Conservation (phyloP, 2,113 vertebrate genomes). For the Pantherophis guttatus region DNA sequence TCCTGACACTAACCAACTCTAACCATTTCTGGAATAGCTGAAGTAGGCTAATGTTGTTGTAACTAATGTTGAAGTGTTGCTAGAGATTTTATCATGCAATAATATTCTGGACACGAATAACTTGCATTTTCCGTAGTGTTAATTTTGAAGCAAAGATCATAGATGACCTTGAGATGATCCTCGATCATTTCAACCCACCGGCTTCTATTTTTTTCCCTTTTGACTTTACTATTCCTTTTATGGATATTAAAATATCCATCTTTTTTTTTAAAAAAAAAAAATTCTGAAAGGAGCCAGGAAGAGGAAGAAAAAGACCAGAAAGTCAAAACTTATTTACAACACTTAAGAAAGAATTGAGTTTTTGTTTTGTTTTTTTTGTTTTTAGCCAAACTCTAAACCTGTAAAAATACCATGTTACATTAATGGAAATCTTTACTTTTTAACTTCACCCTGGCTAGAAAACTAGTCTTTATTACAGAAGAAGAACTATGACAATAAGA, state of each 20-base stretch:
- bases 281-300: neutral
- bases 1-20: neutral
- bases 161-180: neutral
- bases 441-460: neutral
- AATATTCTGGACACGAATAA: slow-evolving; percentile 3
- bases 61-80: neutral
- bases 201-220: slow-evolving; percentile 20
- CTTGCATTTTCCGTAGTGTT: neutral
- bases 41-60: neutral
- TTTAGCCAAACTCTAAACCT: slow-evolving; percentile 32
- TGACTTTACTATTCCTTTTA: slow-evolving; percentile 25
- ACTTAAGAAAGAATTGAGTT: neutral
- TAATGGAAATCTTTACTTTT: slow-evolving; percentile 32
- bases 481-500: neutral
- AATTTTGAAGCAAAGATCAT: neutral
- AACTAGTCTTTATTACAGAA: slow-evolving; percentile 8
- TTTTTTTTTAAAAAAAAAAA: neutral
- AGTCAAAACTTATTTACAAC: slow-evolving; percentile 23
- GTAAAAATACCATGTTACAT: slow-evolving; percentile 36
- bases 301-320: neutral
- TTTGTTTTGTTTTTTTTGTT: slow-evolving; percentile 11
- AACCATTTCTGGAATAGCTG: neutral
- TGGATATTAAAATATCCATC: slow-evolving; percentile 31
- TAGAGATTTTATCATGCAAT: neutral
- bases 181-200: neutral